phyloP scores from a whole-genome alignment of 2,797 vertebrate genomes.

The Sternotherus odoratus region DNA sequence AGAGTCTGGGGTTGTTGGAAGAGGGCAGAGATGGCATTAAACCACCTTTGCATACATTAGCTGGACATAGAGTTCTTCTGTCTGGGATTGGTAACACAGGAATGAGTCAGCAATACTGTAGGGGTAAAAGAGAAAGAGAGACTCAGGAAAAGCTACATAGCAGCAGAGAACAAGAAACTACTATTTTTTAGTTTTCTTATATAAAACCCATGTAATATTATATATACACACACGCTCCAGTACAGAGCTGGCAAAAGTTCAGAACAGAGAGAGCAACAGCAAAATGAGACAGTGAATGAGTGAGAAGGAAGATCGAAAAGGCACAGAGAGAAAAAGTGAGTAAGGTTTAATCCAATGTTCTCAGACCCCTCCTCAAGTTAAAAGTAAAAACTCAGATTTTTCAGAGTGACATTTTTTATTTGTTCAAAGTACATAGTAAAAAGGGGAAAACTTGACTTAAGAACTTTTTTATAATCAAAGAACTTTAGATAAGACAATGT shows the following conservation, averaged over 20 bases:
- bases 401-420: background rate
- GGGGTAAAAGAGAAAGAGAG: background rate
- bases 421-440: background rate
- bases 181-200: background rate
- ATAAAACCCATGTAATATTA: too few relatives aligned
- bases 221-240: background rate
- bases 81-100: background rate
- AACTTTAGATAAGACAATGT: background rate
- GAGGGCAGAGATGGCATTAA: background rate
- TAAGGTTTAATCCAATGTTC: background rate
- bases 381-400: background rate
- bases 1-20: background rate
- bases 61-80: background rate
- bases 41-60: rapidly evolving
- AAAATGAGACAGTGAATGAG: background rate
- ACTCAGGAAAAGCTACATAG: background rate
- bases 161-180: background rate
- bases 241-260: background rate
- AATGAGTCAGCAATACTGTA: background rate
- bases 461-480: background rate
- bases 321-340: background rate
- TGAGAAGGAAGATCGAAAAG: background rate
- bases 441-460: background rate
- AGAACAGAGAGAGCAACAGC: background rate
- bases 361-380: background rate